Percentiles rank a stretch among this genome's conserved stretches.
phyloP scores from a whole-genome alignment of 2,888 invertebrate genomes.

The Alcis repandata region DNA sequence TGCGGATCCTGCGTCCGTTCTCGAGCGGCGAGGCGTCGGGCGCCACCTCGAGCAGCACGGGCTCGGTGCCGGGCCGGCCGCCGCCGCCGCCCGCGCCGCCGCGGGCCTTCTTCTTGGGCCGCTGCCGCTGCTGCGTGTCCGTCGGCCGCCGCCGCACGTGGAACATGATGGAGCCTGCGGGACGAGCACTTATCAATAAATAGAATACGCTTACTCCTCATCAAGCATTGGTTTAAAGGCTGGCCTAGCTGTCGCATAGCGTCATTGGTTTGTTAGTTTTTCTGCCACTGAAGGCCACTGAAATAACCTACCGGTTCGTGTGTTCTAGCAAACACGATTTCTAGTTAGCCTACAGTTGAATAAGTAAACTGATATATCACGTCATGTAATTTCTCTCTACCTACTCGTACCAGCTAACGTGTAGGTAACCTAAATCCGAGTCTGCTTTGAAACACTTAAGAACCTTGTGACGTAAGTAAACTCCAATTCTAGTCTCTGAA shows the following conservation, averaged over 20 bases:
- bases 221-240: too few relatives aligned
- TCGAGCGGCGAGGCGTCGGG: slow-evolving; percentile 90
- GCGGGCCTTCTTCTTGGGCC: slow-evolving; percentile 93
- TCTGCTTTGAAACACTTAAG: too few relatives aligned
- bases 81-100: slow-evolving; percentile 82
- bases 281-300: not conserved
- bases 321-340: too few relatives aligned
- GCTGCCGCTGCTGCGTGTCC: slow-evolving; percentile 95
- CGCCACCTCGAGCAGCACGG: slow-evolving; percentile 92
- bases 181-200: slow-evolving; percentile 26
- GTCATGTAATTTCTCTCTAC: too few relatives aligned
- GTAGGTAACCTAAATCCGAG: too few relatives aligned
- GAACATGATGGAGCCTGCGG: slow-evolving; percentile 97
- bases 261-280: not conserved
- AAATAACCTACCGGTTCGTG: too few relatives aligned
- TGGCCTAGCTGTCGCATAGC: not conserved
- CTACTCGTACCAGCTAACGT: too few relatives aligned
- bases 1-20: slow-evolving; percentile 88
- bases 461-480: not conserved
- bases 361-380: too few relatives aligned
- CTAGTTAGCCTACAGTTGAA: too few relatives aligned
- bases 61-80: slow-evolving; percentile 87
- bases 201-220: not conserved
- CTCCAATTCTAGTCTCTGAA: not conserved
- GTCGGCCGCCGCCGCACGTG: slow-evolving; percentile 97